Percentiles rank a stretch among this genome's conserved stretches.
These are phyloP conservation scores for Actinemys pallida DNA, from an alignment of 2,113 vertebrate genomes.

Conservation along the genomic window DNA sequence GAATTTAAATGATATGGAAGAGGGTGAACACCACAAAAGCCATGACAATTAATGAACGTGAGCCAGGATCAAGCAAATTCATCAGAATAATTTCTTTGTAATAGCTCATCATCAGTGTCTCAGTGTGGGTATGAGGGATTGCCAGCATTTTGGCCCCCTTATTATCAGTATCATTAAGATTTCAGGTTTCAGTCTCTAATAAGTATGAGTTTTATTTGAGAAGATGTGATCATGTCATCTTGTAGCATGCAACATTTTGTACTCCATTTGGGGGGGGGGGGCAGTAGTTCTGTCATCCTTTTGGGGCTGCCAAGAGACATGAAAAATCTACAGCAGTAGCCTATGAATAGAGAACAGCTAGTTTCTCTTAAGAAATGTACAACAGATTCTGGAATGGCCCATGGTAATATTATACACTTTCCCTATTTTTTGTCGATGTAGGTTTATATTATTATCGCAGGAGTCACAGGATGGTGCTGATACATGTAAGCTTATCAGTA, in stretches of 20 bases:
- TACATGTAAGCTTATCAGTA: not conserved
- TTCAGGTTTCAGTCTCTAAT: not conserved
- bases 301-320: not conserved
- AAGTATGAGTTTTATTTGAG: rapidly evolving
- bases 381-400: not conserved
- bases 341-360: not conserved
- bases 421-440: not conserved
- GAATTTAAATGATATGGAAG: not conserved
- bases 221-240: rapidly evolving
- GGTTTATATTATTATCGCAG: not conserved
- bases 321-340: not conserved
- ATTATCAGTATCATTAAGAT: not conserved
- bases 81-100: not conserved
- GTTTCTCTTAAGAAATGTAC: not conserved
- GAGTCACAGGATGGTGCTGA: rapidly evolving
- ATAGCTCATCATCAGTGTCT: not conserved
- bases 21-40: not conserved
- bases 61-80: not conserved
- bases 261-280: not conserved
- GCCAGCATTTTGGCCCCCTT: not conserved
- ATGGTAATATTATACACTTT: not conserved
- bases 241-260: not conserved
- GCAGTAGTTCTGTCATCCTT: not conserved
- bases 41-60: not conserved
- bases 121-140: not conserved